phyloP scores from a whole-genome alignment of 2,888 invertebrate genomes.

The Xylocampa areola region DNA sequence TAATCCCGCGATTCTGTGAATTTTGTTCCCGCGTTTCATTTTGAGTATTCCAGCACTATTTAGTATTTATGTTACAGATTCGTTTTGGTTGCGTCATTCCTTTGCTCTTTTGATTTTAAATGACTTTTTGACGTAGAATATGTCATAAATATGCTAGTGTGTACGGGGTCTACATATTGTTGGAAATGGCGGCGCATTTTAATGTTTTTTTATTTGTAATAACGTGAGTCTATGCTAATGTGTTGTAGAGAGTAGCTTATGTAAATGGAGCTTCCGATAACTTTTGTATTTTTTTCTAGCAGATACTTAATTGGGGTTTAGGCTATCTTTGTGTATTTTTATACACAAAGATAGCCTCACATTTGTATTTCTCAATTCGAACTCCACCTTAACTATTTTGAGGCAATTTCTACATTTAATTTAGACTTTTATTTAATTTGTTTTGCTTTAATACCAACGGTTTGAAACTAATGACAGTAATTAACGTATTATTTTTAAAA shows the following conservation, averaged over 20 bases:
- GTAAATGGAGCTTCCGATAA: no score
- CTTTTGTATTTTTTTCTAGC: no score
- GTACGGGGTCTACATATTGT: slow-evolving; percentile 15
- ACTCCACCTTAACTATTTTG: no score
- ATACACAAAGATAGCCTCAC: no score
- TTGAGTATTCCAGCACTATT: slow-evolving; percentile 41
- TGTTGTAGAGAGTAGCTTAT: background rate
- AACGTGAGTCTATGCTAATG: slow-evolving; percentile 12
- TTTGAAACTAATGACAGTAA: no score
- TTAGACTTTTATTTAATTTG: no score
- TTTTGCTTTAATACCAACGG: no score
- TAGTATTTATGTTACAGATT: slow-evolving; percentile 33
- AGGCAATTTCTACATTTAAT: no score
- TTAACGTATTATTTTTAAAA: no score
- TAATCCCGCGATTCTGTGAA: slow-evolving; percentile 16
- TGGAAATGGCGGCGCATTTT: slow-evolving; percentile 20
- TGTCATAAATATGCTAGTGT: slow-evolving; percentile 54
- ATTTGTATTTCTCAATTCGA: no score
- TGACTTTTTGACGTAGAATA: slow-evolving; percentile 49
- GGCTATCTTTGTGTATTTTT: no score
- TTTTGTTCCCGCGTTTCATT: slow-evolving; percentile 21
- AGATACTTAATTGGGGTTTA: no score
- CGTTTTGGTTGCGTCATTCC: slow-evolving; percentile 38
- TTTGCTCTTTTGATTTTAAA: slow-evolving; percentile 55
- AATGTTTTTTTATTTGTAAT: slow-evolving; percentile 12